Evolutionary conservation across 2,888 invertebrate species (phyloP), one percentile per base, ranked within the genome.

Genomic region (Augochlorella aurata): DNA sequence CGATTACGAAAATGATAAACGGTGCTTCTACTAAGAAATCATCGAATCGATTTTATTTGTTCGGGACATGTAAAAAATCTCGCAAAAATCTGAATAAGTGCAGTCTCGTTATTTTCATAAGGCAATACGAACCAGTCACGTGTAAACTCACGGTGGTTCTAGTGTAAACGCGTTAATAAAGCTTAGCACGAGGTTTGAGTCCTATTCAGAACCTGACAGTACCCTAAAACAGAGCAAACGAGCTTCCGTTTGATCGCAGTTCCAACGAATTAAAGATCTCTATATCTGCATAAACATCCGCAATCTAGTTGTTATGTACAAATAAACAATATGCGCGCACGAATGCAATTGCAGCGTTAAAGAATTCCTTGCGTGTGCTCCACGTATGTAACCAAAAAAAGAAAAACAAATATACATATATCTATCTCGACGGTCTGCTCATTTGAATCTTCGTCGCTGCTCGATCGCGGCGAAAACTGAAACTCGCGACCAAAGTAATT

Each of bases 271-370:
- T 38, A 38, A 73, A 73, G 47, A 78, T 67, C 44, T 38, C 18
- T 50, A 50, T 38, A 63, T 16, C 38, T 63, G 63, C 63, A 63
- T 63, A 38, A 63, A 63, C 38, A 38, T 63, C 63, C 63, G 38
- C 63, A 18, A 63, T 63, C 63, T 63, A 24, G 54, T 74, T 71
- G 74, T 65, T 77, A 82, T 79, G 52, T 71, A 84, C 76, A 82
- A 58, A 79, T 77, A 79, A 81, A 85, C 77, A 77, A 79, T 80
- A 79, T 80, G 70, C 82, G 77, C 77, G 75, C 72, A 72, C 61
- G 65, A 75, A 75, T 69, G 67, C 45, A 74, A 47, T 81, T 65
- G 70, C 38, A 52, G 68, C 52, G n/a, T 74, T 38, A 63, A 68
- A 16, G 65, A 63, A 52, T 70, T 69, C 44, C 65, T 44, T 61